Conservation (phyloP, 2,797 vertebrate species). For the Lithobates pipiens region DNA sequence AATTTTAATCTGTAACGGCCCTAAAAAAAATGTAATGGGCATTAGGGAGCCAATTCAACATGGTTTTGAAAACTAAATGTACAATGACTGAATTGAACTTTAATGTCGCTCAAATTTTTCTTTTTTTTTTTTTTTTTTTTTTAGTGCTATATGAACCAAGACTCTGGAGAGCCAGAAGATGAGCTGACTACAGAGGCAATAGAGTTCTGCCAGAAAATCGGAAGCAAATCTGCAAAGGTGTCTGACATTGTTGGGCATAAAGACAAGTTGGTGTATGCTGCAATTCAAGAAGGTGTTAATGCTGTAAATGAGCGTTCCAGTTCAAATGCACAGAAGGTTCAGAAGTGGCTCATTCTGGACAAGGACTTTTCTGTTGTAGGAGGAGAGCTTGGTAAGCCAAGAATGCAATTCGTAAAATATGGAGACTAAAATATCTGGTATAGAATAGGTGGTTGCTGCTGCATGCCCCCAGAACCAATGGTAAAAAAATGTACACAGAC, state of each 20-base stretch:
- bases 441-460: too few species aligned
- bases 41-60: too few species aligned
- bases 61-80: too few species aligned
- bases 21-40: too few species aligned
- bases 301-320: conserved; percentile 78
- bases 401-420: background rate
- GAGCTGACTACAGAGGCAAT: conserved; percentile 79
- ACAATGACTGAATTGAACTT: too few species aligned
- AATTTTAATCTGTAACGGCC: too few species aligned
- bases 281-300: conserved; percentile 87
- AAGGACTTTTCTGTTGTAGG: conserved; percentile 85
- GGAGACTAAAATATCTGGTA: too few species aligned
- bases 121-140: conserved; percentile 18
- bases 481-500: too few species aligned
- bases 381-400: conserved; percentile 88
- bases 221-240: conserved; percentile 81
- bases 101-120: conserved; percentile 2
- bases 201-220: conserved; percentile 79
- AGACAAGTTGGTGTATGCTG: conserved; percentile 76
- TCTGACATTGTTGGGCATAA: conserved; percentile 78
- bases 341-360: conserved; percentile 88
- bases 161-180: conserved; percentile 80
- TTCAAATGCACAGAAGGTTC: conserved; percentile 88
- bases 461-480: too few species aligned
- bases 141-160: conserved; percentile 79